Percentiles rank a stretch among this genome's conserved stretches.
Conservation (phyloP, 2,888 invertebrate species). For the Harpalus rubripes region DNA sequence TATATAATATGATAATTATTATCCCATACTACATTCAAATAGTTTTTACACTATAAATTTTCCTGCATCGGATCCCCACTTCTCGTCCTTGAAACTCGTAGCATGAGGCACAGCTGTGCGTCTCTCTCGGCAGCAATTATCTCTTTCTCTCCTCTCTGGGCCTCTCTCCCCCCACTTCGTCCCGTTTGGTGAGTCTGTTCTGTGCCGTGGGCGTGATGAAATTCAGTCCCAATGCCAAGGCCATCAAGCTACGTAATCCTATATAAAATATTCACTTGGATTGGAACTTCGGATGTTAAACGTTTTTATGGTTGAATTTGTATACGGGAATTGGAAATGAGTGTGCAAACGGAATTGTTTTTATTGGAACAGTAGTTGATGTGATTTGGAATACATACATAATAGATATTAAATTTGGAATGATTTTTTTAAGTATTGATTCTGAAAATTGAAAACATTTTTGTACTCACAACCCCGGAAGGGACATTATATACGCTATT, state of each 20-base stretch:
- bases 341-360: conserved; percentile 10
- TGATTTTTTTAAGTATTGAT: too few relatives aligned
- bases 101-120: conserved; percentile 41
- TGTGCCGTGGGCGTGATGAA: conserved; percentile 73
- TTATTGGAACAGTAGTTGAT: too few relatives aligned
- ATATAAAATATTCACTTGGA: conserved; percentile 40
- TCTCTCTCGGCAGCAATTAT: conserved; percentile 47
- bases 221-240: conserved; percentile 75
- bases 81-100: conserved; percentile 38
- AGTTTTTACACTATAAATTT: background rate
- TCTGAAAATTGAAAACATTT: too few relatives aligned
- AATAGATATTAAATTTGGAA: too few relatives aligned
- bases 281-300: conserved; percentile 7
- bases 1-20: too few relatives aligned
- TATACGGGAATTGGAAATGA: background rate
- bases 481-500: too few relatives aligned
- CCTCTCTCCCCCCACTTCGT: background rate
- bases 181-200: background rate
- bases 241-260: conserved; percentile 66
- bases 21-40: background rate
- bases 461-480: too few relatives aligned
- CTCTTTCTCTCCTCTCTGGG: conserved; percentile 53
- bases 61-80: background rate
- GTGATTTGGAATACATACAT: too few relatives aligned
- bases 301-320: background rate